Evolutionary conservation across 2,888 invertebrate genomes (phyloP), one percentile per base, ranked within the genome.

Genomic region (Eupithecia centaureata): DNA sequence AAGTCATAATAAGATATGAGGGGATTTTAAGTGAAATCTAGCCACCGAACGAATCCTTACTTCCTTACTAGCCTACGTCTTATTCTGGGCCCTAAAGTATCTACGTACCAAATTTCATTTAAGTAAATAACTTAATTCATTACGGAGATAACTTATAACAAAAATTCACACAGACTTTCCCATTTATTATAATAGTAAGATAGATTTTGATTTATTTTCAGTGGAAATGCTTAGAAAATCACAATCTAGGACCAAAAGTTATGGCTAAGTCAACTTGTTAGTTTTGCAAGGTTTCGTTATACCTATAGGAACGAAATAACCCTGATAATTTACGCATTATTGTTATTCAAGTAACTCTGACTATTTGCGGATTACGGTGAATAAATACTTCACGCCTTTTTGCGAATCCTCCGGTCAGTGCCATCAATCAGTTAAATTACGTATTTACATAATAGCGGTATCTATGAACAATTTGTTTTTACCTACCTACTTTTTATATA

Each of bases 331-430:
- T 47, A 47, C 18, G 47, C 22, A 47, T 18, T 42, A 18, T 8
- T 22, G 12, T 58, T 35, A 12, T 12, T 22, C 32, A 33, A 33
- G 4, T 42, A 27, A 52, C 12, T 25, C 27, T 0, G 32, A 22
- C 10, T 42, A 8, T 63, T 57, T 58, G 30, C 28, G 7, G 7
- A 58, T 58, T 67, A 67, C 67, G 63, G 67, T 71, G 42, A 59
- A 64, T n/a, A n/a, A n/a, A n/a, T 42, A 42, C 42, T 18, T n/a
- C n/a, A n/a, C 10, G 42, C 18, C 5, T 64, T 35, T 62, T 59
- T 51, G 54, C 38, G 2, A 61, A 61, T 63, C n/a, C 38, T 32
- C 13, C 51, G 56, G 42, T 38, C 47, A 27, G 22, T 33, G 59
- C 38, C 58, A 68, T 66, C 25, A 68, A 68, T 61, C 63, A 35